Evolutionary conservation across 2,888 invertebrate species (phyloP).

Genomic region (Dromius quadrimaculatus): DNA sequence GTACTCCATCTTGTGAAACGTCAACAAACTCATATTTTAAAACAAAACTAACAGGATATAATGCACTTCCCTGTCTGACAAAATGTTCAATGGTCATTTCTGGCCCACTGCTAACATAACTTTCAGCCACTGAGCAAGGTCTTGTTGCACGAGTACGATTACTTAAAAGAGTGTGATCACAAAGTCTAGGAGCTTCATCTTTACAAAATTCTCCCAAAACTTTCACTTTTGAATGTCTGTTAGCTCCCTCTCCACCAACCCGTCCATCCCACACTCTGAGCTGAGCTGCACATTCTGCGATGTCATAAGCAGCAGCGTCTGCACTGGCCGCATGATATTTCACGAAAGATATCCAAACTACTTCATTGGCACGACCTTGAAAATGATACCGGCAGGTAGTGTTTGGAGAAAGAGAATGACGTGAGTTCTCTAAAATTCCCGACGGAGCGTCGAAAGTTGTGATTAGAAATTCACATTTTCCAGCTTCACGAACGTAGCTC

Average conservation of each 20-base stretch:
- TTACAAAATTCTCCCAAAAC: slow-evolving; percentile 82
- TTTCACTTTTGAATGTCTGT: slow-evolving; percentile 65
- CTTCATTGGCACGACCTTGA: slow-evolving; percentile 79
- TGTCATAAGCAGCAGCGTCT: slow-evolving; percentile 75
- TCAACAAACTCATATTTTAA: slow-evolving; percentile 88
- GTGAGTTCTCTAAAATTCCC: slow-evolving; percentile 80
- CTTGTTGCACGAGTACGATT: slow-evolving; percentile 80
- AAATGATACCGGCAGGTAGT: slow-evolving; percentile 86
- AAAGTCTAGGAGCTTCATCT: slow-evolving; percentile 80
- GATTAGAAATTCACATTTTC: slow-evolving; percentile 81
- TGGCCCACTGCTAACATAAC: slow-evolving; percentile 82
- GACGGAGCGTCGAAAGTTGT: slow-evolving; percentile 81
- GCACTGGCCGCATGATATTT: slow-evolving; percentile 82
- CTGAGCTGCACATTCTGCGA: slow-evolving; percentile 80
- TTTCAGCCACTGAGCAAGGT: slow-evolving; percentile 79
- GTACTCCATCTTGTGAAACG: slow-evolving; percentile 76
- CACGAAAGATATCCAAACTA: slow-evolving; percentile 86
- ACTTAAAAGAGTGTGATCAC: slow-evolving; percentile 79
- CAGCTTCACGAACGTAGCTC: slow-evolving; percentile 79
- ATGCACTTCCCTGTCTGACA: slow-evolving; percentile 81
- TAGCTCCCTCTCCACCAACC: slow-evolving; percentile 55
- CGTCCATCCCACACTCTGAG: slow-evolving; percentile 83
- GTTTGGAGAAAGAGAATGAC: slow-evolving; percentile 83
- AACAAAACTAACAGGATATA: slow-evolving; percentile 82
- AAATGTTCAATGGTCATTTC: slow-evolving; percentile 82